Evolutionary conservation across 2,888 invertebrate genomes (phyloP), one percentile per base, ranked within the genome.

Genomic region (Agrotis ipsilon): DNA sequence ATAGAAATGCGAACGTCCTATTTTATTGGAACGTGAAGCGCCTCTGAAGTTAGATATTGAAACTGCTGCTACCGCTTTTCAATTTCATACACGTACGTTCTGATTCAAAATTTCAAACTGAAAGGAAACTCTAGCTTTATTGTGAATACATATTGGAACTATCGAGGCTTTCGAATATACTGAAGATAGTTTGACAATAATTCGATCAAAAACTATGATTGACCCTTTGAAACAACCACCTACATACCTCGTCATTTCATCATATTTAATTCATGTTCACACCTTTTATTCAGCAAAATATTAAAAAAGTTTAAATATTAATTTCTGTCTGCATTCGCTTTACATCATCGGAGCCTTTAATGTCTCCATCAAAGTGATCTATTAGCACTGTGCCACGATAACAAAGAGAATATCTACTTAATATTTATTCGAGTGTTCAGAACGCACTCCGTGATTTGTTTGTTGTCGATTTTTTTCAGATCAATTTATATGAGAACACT

Each of bases 151-250:
- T 24, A 49, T 52, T 62, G 52, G 39, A 63, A 51, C 16, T 51
- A 57, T 78, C 55, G 32, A 55, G 1, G 39, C 18, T 51, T 57
- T 14, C 7, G 48, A 72, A 68, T 76, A 58, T 58, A 67, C 18
- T 21, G 14, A 43, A 27, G 7, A 43, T 49, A 58, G 27, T 55
- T 65, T 52, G 48, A 66, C 51, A 65, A 24, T 77, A 49, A 74
- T 74, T 74, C 39, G 61, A 81, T 84, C 69, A 60, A 21, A 81
- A 60, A 27, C 57, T 70, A 60, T 72, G 72, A 74, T 67, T 78
- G 61, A 11, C 51, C 39, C 19, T 39, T 39, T 16, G 11, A 46
- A 39, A 52, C 24, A 49, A 49, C 27, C 68, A 13, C n/a, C 19
- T 45, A 27, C 32, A 27, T 32, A 57, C 45, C 39, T 54, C 49